Base-by-base conservation (phyloP, 2,113 vertebrate genomes). In the Protobothrops flavoviridis region DNA sequence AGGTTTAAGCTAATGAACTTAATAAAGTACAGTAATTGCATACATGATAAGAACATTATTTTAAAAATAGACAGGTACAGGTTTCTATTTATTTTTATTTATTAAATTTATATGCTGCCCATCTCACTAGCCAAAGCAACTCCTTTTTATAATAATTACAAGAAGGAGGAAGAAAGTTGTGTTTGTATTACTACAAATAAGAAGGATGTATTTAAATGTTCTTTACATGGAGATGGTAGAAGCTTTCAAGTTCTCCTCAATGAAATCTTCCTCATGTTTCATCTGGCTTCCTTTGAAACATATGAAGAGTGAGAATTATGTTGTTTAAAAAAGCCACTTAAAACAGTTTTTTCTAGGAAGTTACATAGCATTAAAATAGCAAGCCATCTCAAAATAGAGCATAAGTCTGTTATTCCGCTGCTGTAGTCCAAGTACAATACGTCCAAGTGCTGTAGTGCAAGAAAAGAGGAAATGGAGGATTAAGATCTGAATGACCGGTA, bases 361-460 rank as follows among this genome's bases (percentile, higher is more conserved):
- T 94, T 93, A 90, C 90, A 93, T 94, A 93, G 85, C 94, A 90
- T 92, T 92, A 48, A 95, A 94, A 55, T 97, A 95, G 92, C 92
- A 94, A 97, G 95, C 95, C 95, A 93, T 96, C 87, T 91, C 95
- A 96, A 97, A 97, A 97, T 96, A 96, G 64, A 81, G 96, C 94
- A 95, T 88, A 91, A 95, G 95, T 96, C 93, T 94, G 48, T 96
- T 94, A 96, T 96, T 95, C 93, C 94, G 93, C 95, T 94, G 94
- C 93, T 96, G 69, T 94, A 95, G 96, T 96, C 93, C 95, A 94
- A 96, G 93, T 94, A 94, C 95, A 97, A 95, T 94, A 95, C 95
- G 96, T 95, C 92, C 95, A 94, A 96, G 91, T 95, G 95, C 95
- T 97, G 94, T 94, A 95, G 17, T 95, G n/a, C 94, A 53, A 96